Base-by-base conservation (phyloP, 92 coral and sea anemone species). In the Actinernus sp. region DNA sequence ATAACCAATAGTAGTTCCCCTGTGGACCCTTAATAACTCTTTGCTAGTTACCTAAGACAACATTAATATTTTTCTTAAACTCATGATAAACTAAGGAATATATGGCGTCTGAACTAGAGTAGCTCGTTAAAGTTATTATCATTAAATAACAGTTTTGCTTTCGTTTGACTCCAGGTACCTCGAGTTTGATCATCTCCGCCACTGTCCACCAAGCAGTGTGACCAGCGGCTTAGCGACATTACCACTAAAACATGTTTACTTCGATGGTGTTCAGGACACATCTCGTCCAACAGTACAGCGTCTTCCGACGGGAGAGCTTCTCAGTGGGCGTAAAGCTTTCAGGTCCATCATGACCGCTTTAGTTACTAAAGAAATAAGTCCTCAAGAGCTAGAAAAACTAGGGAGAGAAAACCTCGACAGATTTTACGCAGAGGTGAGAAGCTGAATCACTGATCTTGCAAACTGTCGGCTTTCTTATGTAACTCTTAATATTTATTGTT, bases 211-310 rank as follows among this genome's bases (percentile, higher is more conserved):
- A 24, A 78, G 79, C 64, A 40, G 58, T 48, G 82, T 73, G 13
- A 81, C 85, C 43, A 74, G 84, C 68, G 97, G 97, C 16, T 79
- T 92, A 26, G 91, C 88, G 2, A 80, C 49, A 13, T 63, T 92
- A 23, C 97, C 97, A 1, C 76, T 92, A 22, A 27, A 21, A 24
- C 52, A 61, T 31, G 84, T 88, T 0, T 91, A 73, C 69, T 51
- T 68, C 1, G 56, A 82, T 26, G 93, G 88, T 0, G 20, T 3
- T 21, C 78, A 60, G 11, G 77, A 88, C 57, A 41, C n/a, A 16
- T 50, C 76, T 12, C 63, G 36, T 10, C 91, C 78, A 24, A 88
- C 97, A 4, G 64, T 48, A 2, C 84, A 41, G 12, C 65, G 33
- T 16, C 55, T 89, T 21, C 96, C 96, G 18, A 64, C 69, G 9